Conservation (phyloP, 2,797 vertebrate genomes). For the Champsocephalus gunnari region DNA sequence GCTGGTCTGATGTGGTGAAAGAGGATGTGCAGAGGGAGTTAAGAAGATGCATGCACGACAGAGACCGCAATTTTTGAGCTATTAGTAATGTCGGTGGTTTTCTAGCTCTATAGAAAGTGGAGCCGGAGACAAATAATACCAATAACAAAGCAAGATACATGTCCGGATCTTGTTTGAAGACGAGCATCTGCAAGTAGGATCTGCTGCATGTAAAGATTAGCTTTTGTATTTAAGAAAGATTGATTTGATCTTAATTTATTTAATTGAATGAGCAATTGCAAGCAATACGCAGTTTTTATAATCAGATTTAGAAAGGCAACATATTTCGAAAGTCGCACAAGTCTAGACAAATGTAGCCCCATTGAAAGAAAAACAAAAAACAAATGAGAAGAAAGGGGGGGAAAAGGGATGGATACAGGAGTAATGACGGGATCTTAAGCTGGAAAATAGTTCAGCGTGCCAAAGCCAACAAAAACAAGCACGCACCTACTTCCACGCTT, state of each 20-base stretch:
- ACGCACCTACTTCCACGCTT: slow-evolving; percentile 56
- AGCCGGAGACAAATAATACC: slow-evolving; percentile 24
- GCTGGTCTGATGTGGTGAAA: slow-evolving; percentile 50
- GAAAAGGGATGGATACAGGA: slow-evolving; percentile 31
- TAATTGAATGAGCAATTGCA: slow-evolving; percentile 20
- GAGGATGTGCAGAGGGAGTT: slow-evolving; percentile 37
- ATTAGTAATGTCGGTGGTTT: slow-evolving; percentile 31
- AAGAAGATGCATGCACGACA: slow-evolving; percentile 33
- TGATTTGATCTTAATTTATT: slow-evolving; percentile 16
- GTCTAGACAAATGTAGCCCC: slow-evolving; percentile 49
- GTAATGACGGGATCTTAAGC: slow-evolving; percentile 53
- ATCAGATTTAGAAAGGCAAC: slow-evolving; percentile 32
- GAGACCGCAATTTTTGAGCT: slow-evolving; percentile 14
- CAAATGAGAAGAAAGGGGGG: slow-evolving; percentile 1
- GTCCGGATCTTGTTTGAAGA: slow-evolving; percentile 14
- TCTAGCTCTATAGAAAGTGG: slow-evolving; percentile 21
- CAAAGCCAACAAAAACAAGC: slow-evolving; percentile 73
- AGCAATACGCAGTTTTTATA: slow-evolving; percentile 29
- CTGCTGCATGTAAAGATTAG: slow-evolving; percentile 9
- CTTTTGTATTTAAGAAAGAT: slow-evolving; percentile 26
- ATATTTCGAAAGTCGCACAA: slow-evolving; percentile 57
- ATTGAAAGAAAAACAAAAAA: slow-evolving; percentile 42
- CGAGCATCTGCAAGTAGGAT: slow-evolving; percentile 9
- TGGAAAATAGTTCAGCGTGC: slow-evolving; percentile 73
- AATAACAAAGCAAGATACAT: slow-evolving; percentile 38